Conservation (phyloP, 92 coral and sea anemone genomes). For the Pocillopora meandrina region DNA sequence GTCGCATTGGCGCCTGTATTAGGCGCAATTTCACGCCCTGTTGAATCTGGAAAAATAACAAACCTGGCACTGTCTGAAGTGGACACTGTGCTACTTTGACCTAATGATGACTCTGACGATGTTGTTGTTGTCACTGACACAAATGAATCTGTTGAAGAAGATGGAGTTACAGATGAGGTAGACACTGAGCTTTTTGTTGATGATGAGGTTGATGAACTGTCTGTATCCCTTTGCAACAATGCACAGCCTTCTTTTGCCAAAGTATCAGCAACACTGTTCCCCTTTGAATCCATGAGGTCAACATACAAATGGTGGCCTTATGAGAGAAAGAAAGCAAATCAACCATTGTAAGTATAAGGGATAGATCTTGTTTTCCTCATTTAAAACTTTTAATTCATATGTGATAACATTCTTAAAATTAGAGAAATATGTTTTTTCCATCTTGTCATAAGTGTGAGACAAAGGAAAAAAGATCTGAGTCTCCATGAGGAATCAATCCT, state of each 20-base stretch:
- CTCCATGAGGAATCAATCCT: too few species aligned
- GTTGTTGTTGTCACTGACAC: constrained; percentile 8
- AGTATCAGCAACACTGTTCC: constrained; percentile 48
- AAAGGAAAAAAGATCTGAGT: too few species aligned
- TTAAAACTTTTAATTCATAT: too few species aligned
- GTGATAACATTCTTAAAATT: too few species aligned
- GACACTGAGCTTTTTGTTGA: constrained; percentile 47
- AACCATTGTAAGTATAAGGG: too few species aligned
- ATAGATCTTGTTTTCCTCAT: too few species aligned
- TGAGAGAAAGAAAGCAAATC: neutral
- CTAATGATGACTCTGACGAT: neutral
- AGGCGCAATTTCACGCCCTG: too few species aligned
- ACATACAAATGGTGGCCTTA: constrained; percentile 63
- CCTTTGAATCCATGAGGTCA: constrained; percentile 42
- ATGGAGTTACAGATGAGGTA: constrained; percentile 6
- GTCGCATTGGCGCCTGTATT: too few species aligned
- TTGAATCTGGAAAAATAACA: neutral
- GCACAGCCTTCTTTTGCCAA: constrained; percentile 57
- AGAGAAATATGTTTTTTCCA: too few species aligned
- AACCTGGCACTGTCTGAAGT: constrained; percentile 14
- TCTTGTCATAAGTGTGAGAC: too few species aligned
- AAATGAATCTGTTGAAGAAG: constrained; percentile 38
- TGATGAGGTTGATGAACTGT: constrained; percentile 38
- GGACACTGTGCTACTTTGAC: neutral
- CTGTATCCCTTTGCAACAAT: neutral